Evolutionary conservation across 2,888 invertebrate species (phyloP), one percentile per base, ranked within the genome.

Genomic region (Andrena hattorfiana): DNA sequence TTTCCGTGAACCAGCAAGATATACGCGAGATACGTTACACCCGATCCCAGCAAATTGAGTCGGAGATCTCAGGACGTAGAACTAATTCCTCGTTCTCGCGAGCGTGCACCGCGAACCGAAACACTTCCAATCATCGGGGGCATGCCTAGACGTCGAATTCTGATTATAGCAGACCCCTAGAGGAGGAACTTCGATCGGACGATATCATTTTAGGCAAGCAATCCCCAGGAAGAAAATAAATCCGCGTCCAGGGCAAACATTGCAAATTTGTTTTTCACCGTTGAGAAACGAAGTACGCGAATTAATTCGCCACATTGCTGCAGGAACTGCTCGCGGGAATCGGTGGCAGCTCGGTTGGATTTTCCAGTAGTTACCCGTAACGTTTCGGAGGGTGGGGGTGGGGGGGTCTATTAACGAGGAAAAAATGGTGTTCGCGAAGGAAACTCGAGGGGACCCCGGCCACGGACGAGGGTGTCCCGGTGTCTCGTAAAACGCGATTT

Each of bases 401-500:
- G 49, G 83, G 62, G 20, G 23, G 63, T 75, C 76, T 66, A 84
- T 84, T 84, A 84, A 83, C 72, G 74, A 62, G 60, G 32, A 56
- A 70, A 84, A 84, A 84, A 79, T 67, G 75, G 72, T 66, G 62
- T 48, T 86, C 76, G 66, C 64, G 32, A 77, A 56, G 71, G n/a
- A 69, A 67, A 59, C 28, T 72, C 32, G 67, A 56, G 72, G 68
- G 71, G 56, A 28, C 51, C 28, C 10, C 23, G 67, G 30, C 42
- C 67, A 60, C 72, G 77, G 80, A 85, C 80, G 70, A 77, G 73
- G 82, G 83, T 66, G 77, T 83, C 83, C 80, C 77, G 81, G 86
- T 85, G 86, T 78, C 83, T 87, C 90, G 89, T 90, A 90, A 90
- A 90, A 86, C 83, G 82, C 77, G 85, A 87, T 89, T 90, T 90